Conservation (phyloP, 2,113 vertebrate genomes). For the Atractosteus spatula region DNA sequence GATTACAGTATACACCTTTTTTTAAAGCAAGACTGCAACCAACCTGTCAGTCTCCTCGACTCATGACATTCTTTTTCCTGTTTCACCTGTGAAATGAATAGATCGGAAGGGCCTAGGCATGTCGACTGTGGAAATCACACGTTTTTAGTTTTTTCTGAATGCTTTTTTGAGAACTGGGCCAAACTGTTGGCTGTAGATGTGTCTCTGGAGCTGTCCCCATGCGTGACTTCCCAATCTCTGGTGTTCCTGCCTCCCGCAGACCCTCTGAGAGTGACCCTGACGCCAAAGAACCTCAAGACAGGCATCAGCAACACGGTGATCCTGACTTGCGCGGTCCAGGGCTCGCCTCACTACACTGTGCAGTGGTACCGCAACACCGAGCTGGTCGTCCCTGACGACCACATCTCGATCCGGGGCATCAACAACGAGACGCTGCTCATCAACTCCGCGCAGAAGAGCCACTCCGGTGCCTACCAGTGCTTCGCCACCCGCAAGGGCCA, state of each 20-base stretch:
- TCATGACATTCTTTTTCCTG: no score
- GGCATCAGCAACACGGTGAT: slow-evolving; percentile 97
- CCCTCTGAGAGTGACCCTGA: slow-evolving; percentile 90
- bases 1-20: no score
- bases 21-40: no score
- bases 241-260: slow-evolving; percentile 57
- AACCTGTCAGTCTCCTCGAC: no score
- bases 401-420: slow-evolving; percentile 92
- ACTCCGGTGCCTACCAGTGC: slow-evolving; percentile 96
- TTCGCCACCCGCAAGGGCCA: slow-evolving; percentile 90
- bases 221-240: no score
- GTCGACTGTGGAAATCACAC: no score
- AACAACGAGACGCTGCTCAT: slow-evolving; percentile 96
- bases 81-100: no score
- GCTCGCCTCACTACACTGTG: slow-evolving; percentile 87
- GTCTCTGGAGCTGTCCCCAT: no score
- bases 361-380: slow-evolving; percentile 97
- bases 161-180: no score
- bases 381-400: slow-evolving; percentile 79
- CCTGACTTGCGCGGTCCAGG: slow-evolving; percentile 88
- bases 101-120: no score
- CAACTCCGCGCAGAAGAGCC: slow-evolving; percentile 91
- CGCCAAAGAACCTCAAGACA: slow-evolving; percentile 96
- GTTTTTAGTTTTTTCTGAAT: no score
- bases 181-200: no score